Evolutionary conservation across 2,888 invertebrate genomes (phyloP), one percentile per base, ranked within the genome.

Genomic region (Diaprepes abbreviatus): DNA sequence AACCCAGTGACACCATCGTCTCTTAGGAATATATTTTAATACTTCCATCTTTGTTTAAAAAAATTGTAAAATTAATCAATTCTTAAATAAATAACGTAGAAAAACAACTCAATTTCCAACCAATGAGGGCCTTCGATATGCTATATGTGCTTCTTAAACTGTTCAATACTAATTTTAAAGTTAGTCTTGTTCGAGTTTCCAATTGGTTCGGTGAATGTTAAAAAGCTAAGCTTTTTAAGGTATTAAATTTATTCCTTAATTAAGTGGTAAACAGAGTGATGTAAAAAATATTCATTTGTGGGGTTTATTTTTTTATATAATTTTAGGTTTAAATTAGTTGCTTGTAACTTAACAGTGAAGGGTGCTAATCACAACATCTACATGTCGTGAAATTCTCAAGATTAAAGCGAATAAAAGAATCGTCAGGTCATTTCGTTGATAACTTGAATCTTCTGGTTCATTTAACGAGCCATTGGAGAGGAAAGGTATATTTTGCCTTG

Each of bases 131-230:
- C 75, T 75, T 75, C 58, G 52, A 70, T 57, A 66, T 52, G 17
- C 38, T 55, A 38, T n/a, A 35, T 21, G n/a, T 38, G 19, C 7
- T 14, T 19, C 72, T 74, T 45, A 66, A 75, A 74, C 71, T 75
- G 73, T 69, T 68, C 72, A 65, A 66, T 69, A 70, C 74, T 77
- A 76, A 75, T 74, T 67, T 74, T 68, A 48, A 62, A 14, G 67
- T 74, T 76, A 75, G 74, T 75, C 71, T 67, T 72, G 71, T 74
- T 72, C 68, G 69, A 76, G 71, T 72, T 74, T 62, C 48, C 50
- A 63, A 70, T 60, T 57, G 35, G 54, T 57, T 17, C 9, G 38
- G 59, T 58, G 52, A 50, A 65, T 52, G 52, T 52, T 21, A 63
- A 21, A 50, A 40, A 58, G 58, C 58, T 45, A 63, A 50, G 59